Evolutionary conservation across 2,888 invertebrate genomes (phyloP).

Genomic region (Cetonia aurata): DNA sequence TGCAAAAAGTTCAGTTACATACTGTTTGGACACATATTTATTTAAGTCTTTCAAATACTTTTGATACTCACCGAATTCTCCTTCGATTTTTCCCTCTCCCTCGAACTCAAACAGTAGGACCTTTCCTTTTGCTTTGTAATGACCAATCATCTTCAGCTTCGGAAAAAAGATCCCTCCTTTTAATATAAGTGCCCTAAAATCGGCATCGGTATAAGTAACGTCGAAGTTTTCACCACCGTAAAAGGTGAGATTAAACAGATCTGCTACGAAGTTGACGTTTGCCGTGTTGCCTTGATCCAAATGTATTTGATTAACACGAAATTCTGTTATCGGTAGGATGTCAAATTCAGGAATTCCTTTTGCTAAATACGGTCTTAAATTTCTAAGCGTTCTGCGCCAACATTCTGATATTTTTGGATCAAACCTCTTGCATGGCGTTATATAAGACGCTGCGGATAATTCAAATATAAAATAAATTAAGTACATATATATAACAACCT

Average conservation of each 20-base stretch:
- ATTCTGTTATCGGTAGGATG: conserved; percentile 59
- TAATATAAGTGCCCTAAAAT: conserved; percentile 20
- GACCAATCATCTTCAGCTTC: conserved; percentile 27
- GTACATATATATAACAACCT: too few species aligned
- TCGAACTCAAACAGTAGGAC: conserved; percentile 42
- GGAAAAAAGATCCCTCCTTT: conserved; percentile 30
- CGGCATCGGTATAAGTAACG: conserved; percentile 49
- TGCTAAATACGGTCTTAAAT: conserved; percentile 54
- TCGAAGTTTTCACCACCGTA: conserved; percentile 53
- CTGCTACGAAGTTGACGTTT: conserved; percentile 55
- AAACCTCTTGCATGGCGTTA: conserved; percentile 55
- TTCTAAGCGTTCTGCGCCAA: conserved; percentile 54
- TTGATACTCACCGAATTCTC: conserved; percentile 33
- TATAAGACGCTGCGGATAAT: conserved; percentile 46
- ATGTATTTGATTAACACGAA: conserved; percentile 52
- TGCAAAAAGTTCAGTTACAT: too few species aligned
- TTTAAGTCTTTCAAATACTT: too few species aligned
- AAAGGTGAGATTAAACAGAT: conserved; percentile 52
- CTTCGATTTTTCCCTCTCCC: conserved; percentile 31
- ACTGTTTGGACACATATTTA: too few species aligned
- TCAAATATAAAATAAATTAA: too few species aligned
- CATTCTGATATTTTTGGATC: conserved; percentile 58
- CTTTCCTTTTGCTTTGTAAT: conserved; percentile 39
- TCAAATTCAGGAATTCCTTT: conserved; percentile 61
- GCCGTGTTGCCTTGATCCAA: conserved; percentile 54